A percentile compares a stretch with the other conserved stretches of the same genome.
Conservation (phyloP, 1,140 invertebrate genomes). For the Centruroides vittatus region DNA sequence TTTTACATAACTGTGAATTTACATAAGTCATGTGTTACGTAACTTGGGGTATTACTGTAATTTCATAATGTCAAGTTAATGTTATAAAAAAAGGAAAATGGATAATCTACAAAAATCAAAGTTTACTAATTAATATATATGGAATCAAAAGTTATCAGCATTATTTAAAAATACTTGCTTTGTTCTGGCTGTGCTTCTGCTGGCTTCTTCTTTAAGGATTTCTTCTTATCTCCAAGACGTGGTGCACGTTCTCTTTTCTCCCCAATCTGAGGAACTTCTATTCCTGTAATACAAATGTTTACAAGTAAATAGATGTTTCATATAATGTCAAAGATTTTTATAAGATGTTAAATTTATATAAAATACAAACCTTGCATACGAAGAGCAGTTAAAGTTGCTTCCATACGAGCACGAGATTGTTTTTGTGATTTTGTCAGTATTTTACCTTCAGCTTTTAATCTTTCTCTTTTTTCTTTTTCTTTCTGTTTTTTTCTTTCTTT, state of each 20-base stretch:
- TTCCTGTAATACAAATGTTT: slow-evolving; percentile 20
- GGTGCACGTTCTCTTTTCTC: slow-evolving; percentile 44
- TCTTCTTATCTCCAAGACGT: slow-evolving; percentile 54
- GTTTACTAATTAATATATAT: too few species aligned
- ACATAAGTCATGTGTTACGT: too few species aligned
- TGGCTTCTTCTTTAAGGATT: slow-evolving; percentile 52
- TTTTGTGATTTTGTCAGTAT: slow-evolving; percentile 56
- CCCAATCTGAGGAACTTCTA: slow-evolving; percentile 41
- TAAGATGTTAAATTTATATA: slow-evolving; percentile 31
- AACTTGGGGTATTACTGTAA: too few species aligned
- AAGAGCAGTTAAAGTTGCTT: slow-evolving; percentile 70
- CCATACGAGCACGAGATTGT: slow-evolving; percentile 67
- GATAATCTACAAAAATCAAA: too few species aligned
- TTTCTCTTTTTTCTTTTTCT: slow-evolving; percentile 84
- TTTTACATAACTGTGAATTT: too few species aligned
- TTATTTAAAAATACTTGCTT: too few species aligned
- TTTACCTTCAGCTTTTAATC: slow-evolving; percentile 88
- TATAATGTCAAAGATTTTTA: background rate
- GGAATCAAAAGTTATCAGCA: too few species aligned
- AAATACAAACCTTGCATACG: slow-evolving; percentile 54
- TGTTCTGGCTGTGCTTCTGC: slow-evolving; percentile 25
- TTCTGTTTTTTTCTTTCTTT: slow-evolving; percentile 70
- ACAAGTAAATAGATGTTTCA: background rate
- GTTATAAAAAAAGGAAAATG: too few species aligned
- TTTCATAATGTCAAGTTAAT: too few species aligned